Evolutionary conservation across 1,140 invertebrate species (phyloP), one percentile per base, ranked within the genome.

Genomic region (Drosophila punjabiensis): DNA sequence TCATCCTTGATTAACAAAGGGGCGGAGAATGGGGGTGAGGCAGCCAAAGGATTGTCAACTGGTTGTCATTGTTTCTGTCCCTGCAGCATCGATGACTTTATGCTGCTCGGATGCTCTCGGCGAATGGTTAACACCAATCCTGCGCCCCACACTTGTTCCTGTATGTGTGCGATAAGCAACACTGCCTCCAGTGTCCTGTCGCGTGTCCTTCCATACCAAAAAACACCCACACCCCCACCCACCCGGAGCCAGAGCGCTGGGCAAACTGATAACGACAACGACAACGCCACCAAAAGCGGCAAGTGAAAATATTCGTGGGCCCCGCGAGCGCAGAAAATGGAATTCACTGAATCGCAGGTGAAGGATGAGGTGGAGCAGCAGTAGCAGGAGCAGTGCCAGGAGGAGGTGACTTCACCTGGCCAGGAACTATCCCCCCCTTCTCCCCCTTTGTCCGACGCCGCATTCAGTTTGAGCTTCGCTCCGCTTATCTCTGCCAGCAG

Each of bases 21-120:
- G 18, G 32, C 3, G 5, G 20, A 4, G 37, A 14, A 7, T n/a
- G n/a, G n/a, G n/a, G 16, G 35, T 24, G 39, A 24, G 28, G 16
- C 18, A 37, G 35, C 24, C 43, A 67, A 56, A 68, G 69, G 81
- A 39, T 64, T 89, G 84, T 88, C 84, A 88, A 81, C 84, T 80
- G 62, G 81, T 78, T 89, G 85, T 89, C 85, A 89, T 89, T 89
- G 85, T 89, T 89, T 90, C 82, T 76, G 60, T 65, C 50, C 61
- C 61, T 53, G 69, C 70, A 79, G 81, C 85, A 65, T 64, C 65
- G 75, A 69, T 78, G 69, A 66, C 73, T 76, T 67, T 76, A 76
- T 77, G 62, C 75, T 63, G 64, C 68, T 75, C 53, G 13, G 70
- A 52, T 68, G 68, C 68, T 58, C 47, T 59, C 48, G 66, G 76